Evolutionary conservation across 2,888 invertebrate genomes (phyloP).

Genomic region (Dastarcus helophoroides): DNA sequence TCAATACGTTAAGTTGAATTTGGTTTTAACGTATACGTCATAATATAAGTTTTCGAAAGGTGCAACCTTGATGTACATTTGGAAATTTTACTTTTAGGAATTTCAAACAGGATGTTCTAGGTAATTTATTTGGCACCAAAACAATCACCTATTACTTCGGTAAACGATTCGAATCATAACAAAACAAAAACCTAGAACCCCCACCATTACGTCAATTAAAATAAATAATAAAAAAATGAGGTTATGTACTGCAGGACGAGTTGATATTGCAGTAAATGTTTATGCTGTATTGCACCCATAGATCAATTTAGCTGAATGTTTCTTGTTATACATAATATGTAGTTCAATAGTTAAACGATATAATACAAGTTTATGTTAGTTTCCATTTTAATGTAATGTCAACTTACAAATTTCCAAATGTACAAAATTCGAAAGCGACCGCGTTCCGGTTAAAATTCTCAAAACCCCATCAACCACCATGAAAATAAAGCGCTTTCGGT

Average conservation of each 20-base stretch:
- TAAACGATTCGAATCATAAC: too few relatives aligned
- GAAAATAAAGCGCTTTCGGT: too few relatives aligned
- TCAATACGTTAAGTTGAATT: conserved; percentile 17
- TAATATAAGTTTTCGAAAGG: conserved; percentile 10
- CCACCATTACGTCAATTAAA: too few relatives aligned
- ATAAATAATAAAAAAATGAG: too few relatives aligned
- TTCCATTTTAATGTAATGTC: conserved; percentile 10
- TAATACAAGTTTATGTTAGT: conserved; percentile 19
- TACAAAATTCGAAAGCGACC: conserved; percentile 4
- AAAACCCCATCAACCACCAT: too few relatives aligned
- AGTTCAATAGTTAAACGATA: conserved; percentile 22
- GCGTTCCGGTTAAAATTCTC: too few relatives aligned
- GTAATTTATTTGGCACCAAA: background rate
- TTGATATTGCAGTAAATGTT: conserved; percentile 21
- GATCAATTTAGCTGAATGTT: conserved; percentile 25
- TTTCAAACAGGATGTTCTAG: background rate
- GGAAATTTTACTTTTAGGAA: conserved; percentile 2
- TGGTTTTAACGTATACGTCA: conserved; percentile 16
- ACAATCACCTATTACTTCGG: too few relatives aligned
- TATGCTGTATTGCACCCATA: conserved; percentile 20
- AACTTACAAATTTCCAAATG: conserved; percentile 5
- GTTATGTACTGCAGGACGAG: too few relatives aligned
- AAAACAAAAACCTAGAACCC: too few relatives aligned
- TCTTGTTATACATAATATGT: conserved; percentile 23
- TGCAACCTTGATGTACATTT: conserved; percentile 2